Percentiles rank a stretch among this genome's conserved stretches.
phyloP scores from a whole-genome alignment of 2,888 invertebrate genomes.

The Nemotelus nigrinus region DNA sequence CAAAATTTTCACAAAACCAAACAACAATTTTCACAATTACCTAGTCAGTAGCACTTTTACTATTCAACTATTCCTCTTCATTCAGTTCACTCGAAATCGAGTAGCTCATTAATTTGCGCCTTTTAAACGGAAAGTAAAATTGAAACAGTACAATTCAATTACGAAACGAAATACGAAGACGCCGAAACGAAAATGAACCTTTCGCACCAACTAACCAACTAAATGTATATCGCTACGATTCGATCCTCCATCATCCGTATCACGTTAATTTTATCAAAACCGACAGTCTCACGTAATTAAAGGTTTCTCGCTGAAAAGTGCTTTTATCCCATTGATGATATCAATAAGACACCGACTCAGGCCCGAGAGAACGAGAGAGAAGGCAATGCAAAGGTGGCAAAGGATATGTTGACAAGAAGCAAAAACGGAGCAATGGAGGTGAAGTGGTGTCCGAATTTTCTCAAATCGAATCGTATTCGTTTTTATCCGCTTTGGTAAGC shows the following conservation, averaged over 20 bases:
- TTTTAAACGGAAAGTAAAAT: neutral
- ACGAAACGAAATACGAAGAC: too few relatives aligned
- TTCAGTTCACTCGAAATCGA: neutral
- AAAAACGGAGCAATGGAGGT: too few relatives aligned
- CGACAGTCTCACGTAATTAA: conserved; percentile 41
- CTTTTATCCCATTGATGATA: conserved; percentile 43
- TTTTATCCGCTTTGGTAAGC: too few relatives aligned
- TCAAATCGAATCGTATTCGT: too few relatives aligned
- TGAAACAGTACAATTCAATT: neutral
- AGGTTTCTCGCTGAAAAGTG: conserved; percentile 36
- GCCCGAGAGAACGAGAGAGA: neutral
- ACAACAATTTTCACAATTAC: too few relatives aligned
- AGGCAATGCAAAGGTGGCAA: too few relatives aligned
- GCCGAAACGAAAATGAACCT: neutral
- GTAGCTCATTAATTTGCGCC: conserved; percentile 9
- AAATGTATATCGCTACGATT: neutral
- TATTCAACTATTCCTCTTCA: neutral
- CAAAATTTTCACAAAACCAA: too few relatives aligned
- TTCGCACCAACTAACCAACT: neutral
- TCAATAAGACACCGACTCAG: conserved; percentile 12
- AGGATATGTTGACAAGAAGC: too few relatives aligned
- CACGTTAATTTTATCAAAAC: conserved; percentile 44
- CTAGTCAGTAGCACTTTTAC: too few relatives aligned
- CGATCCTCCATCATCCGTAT: conserved; percentile 29
- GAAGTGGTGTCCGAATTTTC: too few relatives aligned